Conservation (phyloP, 2,888 invertebrate genomes). For the Oxycera nigricornis region DNA sequence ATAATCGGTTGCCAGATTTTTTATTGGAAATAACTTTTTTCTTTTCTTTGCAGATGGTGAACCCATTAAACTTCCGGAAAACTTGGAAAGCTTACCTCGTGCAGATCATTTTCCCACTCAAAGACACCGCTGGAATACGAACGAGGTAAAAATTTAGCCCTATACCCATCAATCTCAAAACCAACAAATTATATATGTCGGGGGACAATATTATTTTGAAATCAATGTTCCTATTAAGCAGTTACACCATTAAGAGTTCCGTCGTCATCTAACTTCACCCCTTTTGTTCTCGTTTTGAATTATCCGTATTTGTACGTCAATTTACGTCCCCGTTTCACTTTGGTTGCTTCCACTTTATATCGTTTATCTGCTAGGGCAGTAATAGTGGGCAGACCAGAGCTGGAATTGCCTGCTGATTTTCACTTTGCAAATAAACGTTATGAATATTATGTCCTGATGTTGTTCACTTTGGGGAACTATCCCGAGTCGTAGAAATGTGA, state of each 20-base stretch:
- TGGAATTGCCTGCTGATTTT: conserved; percentile 40
- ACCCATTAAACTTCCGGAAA: conserved; percentile 92
- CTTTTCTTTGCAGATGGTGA: conserved; percentile 76
- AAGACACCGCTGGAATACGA: conserved; percentile 98
- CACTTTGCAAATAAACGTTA: conserved; percentile 47
- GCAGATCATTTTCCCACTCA: conserved; percentile 95
- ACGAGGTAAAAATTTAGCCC: conserved; percentile 78
- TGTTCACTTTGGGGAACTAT: neutral
- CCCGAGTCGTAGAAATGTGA: neutral
- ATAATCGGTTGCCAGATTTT: too few species aligned
- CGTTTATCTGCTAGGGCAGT: neutral
- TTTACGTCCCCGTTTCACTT: neutral
- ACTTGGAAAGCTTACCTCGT: conserved; percentile 91
- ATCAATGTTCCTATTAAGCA: neutral
- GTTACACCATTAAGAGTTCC: too few species aligned
- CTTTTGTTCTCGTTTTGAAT: neutral
- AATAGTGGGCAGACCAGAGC: neutral
- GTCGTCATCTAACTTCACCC: neutral
- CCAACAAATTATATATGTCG: neutral
- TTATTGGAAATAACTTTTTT: too few species aligned
- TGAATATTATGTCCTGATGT: conserved; percentile 42
- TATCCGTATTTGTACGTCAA: neutral
- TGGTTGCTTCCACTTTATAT: neutral
- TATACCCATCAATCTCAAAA: neutral
- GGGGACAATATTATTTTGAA: neutral